These are phyloP conservation scores for Dasyprocta punctata DNA, from an alignment of 2,113 vertebrate genomes.

Conservation along the genomic window DNA sequence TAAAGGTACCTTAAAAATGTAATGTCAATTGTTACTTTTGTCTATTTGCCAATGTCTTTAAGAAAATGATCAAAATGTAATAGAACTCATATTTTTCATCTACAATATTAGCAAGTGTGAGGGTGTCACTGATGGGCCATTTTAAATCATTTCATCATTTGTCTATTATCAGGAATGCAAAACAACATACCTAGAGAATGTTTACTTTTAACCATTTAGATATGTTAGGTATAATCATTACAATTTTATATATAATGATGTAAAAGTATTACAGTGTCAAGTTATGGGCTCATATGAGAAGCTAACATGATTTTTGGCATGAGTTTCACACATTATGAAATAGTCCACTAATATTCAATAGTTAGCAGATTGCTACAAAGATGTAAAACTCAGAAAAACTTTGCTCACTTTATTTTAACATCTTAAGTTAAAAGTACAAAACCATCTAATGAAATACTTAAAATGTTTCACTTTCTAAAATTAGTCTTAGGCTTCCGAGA, in stretches of 20 bases:
- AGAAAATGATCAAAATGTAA: background rate
- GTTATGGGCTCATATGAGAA: background rate
- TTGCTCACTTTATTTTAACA: constrained; percentile 32
- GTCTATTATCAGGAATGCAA: background rate
- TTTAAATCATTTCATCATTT: background rate
- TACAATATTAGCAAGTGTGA: background rate
- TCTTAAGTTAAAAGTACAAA: background rate
- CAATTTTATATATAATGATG: background rate
- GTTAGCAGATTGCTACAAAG: constrained; percentile 4
- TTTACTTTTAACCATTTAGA: background rate
- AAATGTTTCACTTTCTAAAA: constrained; percentile 30
- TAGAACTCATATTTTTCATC: background rate
- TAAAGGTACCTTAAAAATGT: background rate
- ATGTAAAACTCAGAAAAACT: background rate
- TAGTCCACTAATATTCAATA: background rate
- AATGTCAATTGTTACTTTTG: background rate
- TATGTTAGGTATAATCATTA: background rate
- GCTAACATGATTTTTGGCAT: background rate
- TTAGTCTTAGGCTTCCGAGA: background rate
- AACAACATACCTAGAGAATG: background rate
- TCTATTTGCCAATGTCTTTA: background rate
- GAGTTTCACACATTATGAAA: background rate
- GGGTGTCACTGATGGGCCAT: background rate
- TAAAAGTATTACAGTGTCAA: background rate
- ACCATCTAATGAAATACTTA: constrained; percentile 3